A percentile compares a stretch with the other conserved stretches of the same genome.
Evolutionary conservation across 2,113 vertebrate genomes (phyloP).

Genomic region (Solenodon paradoxus): DNA sequence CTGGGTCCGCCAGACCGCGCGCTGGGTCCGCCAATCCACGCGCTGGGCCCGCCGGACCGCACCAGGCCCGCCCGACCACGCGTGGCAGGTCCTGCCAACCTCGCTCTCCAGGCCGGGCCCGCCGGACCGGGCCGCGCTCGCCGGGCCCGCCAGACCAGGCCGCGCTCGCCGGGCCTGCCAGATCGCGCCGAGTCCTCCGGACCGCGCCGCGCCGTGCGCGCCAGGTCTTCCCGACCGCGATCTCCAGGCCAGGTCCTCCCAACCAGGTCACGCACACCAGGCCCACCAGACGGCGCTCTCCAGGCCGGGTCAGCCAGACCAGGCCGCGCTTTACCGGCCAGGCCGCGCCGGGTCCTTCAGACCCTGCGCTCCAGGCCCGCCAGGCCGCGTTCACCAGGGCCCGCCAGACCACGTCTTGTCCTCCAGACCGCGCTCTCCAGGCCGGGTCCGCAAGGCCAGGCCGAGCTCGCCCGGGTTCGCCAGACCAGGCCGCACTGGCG

Average conservation of each 20-base stretch:
- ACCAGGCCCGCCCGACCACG: slow-evolving; percentile 30
- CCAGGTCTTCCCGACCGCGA: slow-evolving; percentile 24
- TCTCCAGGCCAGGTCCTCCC: slow-evolving; percentile 12
- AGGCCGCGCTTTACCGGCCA: slow-evolving; percentile 10
- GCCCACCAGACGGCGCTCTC: slow-evolving; percentile 48
- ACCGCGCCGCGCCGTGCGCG: background rate
- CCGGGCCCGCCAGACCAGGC: slow-evolving; percentile 37
- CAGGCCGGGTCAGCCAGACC: slow-evolving; percentile 34
- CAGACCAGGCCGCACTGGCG: background rate
- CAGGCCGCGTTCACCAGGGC: slow-evolving; percentile 32
- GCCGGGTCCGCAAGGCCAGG: background rate
- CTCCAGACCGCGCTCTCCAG: slow-evolving; percentile 46
- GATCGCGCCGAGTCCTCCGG: slow-evolving; percentile 49
- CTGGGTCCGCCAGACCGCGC: slow-evolving; percentile 29
- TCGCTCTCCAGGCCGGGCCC: background rate
- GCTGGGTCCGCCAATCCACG: slow-evolving; percentile 27
- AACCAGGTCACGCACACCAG: background rate
- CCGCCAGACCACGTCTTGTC: slow-evolving; percentile 15
- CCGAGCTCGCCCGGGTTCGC: background rate
- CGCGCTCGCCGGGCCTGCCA: slow-evolving; percentile 43
- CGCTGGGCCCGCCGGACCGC: slow-evolving; percentile 42
- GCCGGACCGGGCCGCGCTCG: slow-evolving; percentile 4
- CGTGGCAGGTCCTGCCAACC: slow-evolving; percentile 21
- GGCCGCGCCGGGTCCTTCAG: slow-evolving; percentile 40
- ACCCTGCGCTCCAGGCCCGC: slow-evolving; percentile 46